Percentiles rank a stretch among this genome's conserved stretches.
Evolutionary conservation across 2,888 invertebrate species (phyloP).

Genomic region (Rutpela maculata): DNA sequence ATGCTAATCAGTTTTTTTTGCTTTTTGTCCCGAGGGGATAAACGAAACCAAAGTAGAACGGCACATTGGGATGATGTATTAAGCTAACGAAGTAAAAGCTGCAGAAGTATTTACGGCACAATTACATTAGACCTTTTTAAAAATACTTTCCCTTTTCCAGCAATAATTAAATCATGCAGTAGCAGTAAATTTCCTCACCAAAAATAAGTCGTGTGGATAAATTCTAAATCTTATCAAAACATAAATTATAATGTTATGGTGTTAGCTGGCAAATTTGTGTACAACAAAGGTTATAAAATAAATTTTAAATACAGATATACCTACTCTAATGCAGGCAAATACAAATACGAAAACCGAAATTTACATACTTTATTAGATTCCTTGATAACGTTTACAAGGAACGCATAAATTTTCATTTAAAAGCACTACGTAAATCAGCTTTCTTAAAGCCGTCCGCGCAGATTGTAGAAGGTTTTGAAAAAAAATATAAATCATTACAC

Average conservation of each 20-base stretch:
- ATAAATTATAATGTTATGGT: slow-evolving; percentile 3
- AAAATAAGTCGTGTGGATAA: not conserved
- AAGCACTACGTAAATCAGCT: not conserved
- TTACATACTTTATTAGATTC: slow-evolving; percentile 7
- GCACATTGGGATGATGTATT: too few species aligned
- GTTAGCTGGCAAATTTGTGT: not conserved
- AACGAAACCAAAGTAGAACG: too few species aligned
- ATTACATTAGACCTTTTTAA: too few species aligned
- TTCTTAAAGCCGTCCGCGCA: not conserved
- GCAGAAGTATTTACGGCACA: too few species aligned
- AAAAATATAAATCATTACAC: not conserved
- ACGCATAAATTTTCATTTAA: slow-evolving; percentile 1
- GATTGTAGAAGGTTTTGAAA: not conserved
- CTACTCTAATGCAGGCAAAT: not conserved
- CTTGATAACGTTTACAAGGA: slow-evolving; percentile 7
- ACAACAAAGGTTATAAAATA: slow-evolving; percentile 7
- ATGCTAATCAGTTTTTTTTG: too few species aligned
- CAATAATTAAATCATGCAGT: not conserved
- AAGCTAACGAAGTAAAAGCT: too few species aligned
- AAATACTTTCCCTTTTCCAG: too few species aligned
- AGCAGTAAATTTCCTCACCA: not conserved
- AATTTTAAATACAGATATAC: slow-evolving; percentile 5
- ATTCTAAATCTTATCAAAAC: slow-evolving; percentile 1
- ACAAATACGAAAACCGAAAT: slow-evolving; percentile 3
- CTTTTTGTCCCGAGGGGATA: too few species aligned